phyloP scores from a whole-genome alignment of 2,797 vertebrate genomes.

The Helostoma temminkii region DNA sequence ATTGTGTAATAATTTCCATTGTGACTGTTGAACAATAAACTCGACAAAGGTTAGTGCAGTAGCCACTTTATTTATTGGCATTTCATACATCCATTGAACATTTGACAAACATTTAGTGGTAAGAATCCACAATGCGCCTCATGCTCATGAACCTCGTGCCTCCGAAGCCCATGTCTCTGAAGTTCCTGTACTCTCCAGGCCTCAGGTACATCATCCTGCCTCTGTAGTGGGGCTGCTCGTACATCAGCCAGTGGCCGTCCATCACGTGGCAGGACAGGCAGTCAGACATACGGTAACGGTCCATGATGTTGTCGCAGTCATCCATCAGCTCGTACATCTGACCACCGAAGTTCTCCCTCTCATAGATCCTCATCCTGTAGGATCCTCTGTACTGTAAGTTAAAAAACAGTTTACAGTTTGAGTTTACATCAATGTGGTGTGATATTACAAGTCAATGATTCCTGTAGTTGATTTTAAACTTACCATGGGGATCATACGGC shows the following conservation, averaged over 20 bases:
- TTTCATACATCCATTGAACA: conserved; percentile 14
- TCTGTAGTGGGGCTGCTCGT: conserved; percentile 76
- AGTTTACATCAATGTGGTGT: too few species aligned
- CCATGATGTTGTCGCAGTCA: conserved; percentile 72
- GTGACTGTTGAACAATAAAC: background rate
- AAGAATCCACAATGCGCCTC: conserved; percentile 68
- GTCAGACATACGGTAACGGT: conserved; percentile 67
- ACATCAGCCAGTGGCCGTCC: conserved; percentile 77
- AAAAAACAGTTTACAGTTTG: background rate
- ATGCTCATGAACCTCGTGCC: conserved; percentile 73
- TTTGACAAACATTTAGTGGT: conserved; percentile 43
- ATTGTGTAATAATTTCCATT: background rate
- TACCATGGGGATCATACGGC: conserved; percentile 70
- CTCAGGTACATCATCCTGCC: conserved; percentile 77
- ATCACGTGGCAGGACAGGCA: conserved; percentile 73
- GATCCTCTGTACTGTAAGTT: conserved; percentile 61
- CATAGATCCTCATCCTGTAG: conserved; percentile 69
- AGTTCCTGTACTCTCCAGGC: conserved; percentile 78
- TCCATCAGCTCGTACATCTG: conserved; percentile 65
- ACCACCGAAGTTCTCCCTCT: conserved; percentile 70
- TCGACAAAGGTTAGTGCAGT: background rate
- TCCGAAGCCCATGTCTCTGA: conserved; percentile 71
- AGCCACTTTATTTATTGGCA: conserved; percentile 38
- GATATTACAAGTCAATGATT: background rate
- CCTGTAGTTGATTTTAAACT: background rate